phyloP scores from a whole-genome alignment of 2,888 invertebrate species.

The Mechanitis messenoides region DNA sequence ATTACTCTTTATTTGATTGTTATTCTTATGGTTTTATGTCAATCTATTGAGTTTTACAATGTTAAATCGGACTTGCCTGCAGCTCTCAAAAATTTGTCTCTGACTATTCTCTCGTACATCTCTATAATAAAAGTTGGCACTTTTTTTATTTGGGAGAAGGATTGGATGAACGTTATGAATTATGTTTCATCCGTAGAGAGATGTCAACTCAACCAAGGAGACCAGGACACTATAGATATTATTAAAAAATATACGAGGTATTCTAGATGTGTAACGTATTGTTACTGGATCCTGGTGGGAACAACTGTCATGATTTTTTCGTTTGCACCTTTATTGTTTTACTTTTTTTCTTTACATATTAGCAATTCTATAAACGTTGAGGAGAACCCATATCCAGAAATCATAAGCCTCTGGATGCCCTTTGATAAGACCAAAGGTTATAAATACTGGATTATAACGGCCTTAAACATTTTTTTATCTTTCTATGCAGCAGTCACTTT shows the following conservation, averaged over 20 bases:
- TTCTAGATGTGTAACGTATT: conserved; percentile 51
- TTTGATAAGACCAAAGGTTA: conserved; percentile 49
- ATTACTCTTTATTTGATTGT: conserved; percentile 44
- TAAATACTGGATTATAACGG: conserved; percentile 47
- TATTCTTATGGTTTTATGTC: conserved; percentile 49
- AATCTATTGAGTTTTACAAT: conserved; percentile 56
- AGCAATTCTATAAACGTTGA: conserved; percentile 41
- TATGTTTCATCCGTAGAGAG: conserved; percentile 49
- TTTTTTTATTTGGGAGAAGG: conserved; percentile 50
- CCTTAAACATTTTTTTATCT: conserved; percentile 48
- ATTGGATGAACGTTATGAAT: conserved; percentile 48
- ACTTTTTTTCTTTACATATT: conserved; percentile 39
- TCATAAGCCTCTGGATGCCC: conserved; percentile 62
- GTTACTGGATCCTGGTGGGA: conserved; percentile 52
- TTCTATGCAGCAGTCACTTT: conserved; percentile 60
- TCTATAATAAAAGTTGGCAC: conserved; percentile 54
- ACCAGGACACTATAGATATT: conserved; percentile 34
- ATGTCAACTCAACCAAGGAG: conserved; percentile 40
- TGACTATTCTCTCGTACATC: conserved; percentile 55
- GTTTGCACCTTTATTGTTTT: conserved; percentile 49
- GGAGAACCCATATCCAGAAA: conserved; percentile 51
- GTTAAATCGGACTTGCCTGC: conserved; percentile 46
- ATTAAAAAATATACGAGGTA: conserved; percentile 52
- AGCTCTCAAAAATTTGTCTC: conserved; percentile 55
- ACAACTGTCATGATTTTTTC: conserved; percentile 52